Base-by-base conservation (phyloP, 2,797 vertebrate genomes). In the Lepus oiostolus region DNA sequence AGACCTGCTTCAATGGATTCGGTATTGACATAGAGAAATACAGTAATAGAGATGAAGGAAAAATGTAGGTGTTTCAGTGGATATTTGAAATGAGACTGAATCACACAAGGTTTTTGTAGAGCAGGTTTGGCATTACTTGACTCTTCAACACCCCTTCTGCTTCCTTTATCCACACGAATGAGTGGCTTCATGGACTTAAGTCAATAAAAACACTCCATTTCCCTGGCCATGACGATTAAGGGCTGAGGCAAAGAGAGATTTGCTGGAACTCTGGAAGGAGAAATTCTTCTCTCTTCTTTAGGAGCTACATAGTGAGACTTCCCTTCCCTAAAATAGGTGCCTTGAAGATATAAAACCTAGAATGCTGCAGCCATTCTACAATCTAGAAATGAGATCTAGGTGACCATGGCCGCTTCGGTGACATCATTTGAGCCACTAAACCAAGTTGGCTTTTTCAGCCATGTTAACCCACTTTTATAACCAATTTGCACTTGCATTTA, bases 21-120 rank as follows among this genome's bases (percentile, higher is more conserved):
- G 71, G 75, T 96, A 80, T 52, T 72, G 87, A 94, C 83, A 85
- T 74, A 85, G 50, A 88, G 88, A 95, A 95, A 83, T 84, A 90
- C 86, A 93, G 32, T 90, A 90, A 85, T 13, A 14, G 54, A 88
- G n/a, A 85, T 42, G 28, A 86, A 32, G 30, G 70, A 32, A 28
- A 75, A 58, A 86, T 35, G 14, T 58, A 47, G 35, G 14, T 26
- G 14, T 11, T 88, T 94, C 83, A 82, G 60, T 38, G 81, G 60
- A 21, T 82, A 30, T 32, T 71, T 85, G 30, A 95, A 93, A 72
- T 76, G 24, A 77, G 67, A 83, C 10, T 67, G 12, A 95, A 94
- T 82, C 24, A 85, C 13, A 77, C 38, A 83, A 38, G 54, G 17
- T 62, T 83, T 26, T 79, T 77, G 19, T 6, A 63, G 58, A 72